phyloP scores from a whole-genome alignment of 2,113 vertebrate species.

The Campylomormyrus tamandua region DNA sequence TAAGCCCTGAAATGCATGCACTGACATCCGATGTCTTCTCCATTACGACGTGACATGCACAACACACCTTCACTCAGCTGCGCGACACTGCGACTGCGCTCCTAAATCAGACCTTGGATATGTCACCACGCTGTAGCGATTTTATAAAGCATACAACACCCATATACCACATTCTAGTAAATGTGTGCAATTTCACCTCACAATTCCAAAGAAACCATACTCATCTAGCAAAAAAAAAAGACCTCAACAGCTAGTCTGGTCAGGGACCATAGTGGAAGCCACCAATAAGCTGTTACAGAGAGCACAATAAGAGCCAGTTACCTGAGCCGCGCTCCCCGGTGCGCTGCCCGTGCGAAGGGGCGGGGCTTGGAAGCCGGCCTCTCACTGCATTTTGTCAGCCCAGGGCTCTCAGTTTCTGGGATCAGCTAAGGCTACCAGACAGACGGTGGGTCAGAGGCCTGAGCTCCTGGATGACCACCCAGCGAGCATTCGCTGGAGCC shows the following conservation, averaged over 20 bases:
- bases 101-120: neutral
- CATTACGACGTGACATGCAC: neutral
- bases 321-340: neutral
- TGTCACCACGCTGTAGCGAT: neutral
- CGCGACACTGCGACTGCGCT: neutral
- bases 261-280: neutral
- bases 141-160: slow-evolving; percentile 28
- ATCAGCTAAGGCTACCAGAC: neutral
- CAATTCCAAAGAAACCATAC: neutral
- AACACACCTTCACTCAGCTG: neutral
- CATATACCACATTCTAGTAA: slow-evolving; percentile 12
- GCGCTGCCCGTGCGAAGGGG: neutral
- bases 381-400: neutral
- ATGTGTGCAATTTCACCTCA: neutral
- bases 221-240: neutral
- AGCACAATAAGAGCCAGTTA: neutral
- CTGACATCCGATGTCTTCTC: neutral
- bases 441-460: neutral
- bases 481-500: neutral
- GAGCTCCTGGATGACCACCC: neutral
- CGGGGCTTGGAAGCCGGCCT: neutral
- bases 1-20: neutral
- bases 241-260: neutral
- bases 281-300: neutral
- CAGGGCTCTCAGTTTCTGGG: neutral